phyloP scores from a whole-genome alignment of 2,888 invertebrate species.

The Cantharis nigra region DNA sequence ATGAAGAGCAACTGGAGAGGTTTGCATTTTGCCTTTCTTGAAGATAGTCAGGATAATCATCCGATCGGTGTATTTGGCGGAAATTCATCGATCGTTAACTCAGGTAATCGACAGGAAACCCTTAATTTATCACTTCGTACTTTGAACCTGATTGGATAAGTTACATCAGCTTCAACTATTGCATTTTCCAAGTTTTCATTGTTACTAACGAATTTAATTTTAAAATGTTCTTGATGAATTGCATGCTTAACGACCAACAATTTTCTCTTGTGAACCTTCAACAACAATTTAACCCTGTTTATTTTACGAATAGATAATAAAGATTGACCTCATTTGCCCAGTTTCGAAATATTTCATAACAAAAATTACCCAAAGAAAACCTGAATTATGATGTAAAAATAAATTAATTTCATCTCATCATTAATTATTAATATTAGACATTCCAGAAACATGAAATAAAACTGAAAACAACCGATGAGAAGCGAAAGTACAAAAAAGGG shows the following conservation, averaged over 20 bases:
- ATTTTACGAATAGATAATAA: not conserved
- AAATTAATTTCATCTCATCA: no score
- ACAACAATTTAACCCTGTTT: not conserved
- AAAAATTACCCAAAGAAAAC: not conserved
- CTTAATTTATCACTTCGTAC: conserved; percentile 14
- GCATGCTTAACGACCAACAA: not conserved
- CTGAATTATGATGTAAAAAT: not conserved
- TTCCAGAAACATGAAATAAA: no score
- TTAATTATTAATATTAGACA: no score
- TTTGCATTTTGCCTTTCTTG: not conserved
- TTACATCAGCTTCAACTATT: conserved; percentile 7
- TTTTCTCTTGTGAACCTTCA: not conserved
- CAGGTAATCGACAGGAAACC: conserved; percentile 16
- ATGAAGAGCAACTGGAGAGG: not conserved
- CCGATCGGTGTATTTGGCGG: not conserved
- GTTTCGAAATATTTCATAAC: not conserved
- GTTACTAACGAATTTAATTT: not conserved
- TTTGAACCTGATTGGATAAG: conserved; percentile 3
- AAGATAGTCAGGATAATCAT: not conserved
- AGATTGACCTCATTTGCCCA: no score
- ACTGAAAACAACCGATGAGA: no score
- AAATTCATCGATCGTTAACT: conserved; percentile 15
- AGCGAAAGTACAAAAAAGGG: no score
- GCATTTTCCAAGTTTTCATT: not conserved
- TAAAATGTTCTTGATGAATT: not conserved